Conservation (phyloP, 2,888 invertebrate genomes). For the Cerastoderma edule region DNA sequence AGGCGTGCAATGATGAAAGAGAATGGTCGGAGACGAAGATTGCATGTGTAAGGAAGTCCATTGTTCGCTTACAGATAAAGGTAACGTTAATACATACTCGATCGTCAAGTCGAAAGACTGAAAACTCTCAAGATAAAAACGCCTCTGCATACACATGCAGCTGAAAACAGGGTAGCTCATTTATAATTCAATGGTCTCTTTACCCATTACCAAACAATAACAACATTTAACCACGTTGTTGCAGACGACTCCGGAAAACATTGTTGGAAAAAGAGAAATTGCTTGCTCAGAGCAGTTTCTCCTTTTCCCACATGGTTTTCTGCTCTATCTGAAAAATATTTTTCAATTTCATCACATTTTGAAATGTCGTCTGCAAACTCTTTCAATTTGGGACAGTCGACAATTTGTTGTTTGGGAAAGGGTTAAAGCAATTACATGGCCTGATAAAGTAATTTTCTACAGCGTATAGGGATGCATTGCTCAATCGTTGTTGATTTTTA, state of each 20-base stretch:
- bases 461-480: background rate
- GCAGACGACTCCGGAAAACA: background rate
- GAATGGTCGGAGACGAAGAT: conserved; percentile 9
- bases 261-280: conserved; percentile 1
- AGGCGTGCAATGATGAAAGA: background rate
- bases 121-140: too few species aligned
- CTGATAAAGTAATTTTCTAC: background rate
- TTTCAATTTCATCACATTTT: background rate
- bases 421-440: background rate
- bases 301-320: background rate
- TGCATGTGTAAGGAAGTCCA: conserved; percentile 4
- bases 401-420: too few species aligned
- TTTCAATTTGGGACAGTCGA: background rate
- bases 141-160: background rate
- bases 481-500: too few species aligned
- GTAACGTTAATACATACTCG: conserved; percentile 3
- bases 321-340: background rate
- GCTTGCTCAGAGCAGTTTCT: background rate
- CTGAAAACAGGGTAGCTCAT: background rate
- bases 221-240: background rate
- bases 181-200: background rate
- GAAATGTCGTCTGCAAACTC: background rate
- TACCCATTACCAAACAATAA: background rate
- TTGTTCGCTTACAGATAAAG: background rate
- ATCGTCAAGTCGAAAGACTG: too few species aligned